Conservation (phyloP, 2,888 invertebrate species). For the Emesis russula region DNA sequence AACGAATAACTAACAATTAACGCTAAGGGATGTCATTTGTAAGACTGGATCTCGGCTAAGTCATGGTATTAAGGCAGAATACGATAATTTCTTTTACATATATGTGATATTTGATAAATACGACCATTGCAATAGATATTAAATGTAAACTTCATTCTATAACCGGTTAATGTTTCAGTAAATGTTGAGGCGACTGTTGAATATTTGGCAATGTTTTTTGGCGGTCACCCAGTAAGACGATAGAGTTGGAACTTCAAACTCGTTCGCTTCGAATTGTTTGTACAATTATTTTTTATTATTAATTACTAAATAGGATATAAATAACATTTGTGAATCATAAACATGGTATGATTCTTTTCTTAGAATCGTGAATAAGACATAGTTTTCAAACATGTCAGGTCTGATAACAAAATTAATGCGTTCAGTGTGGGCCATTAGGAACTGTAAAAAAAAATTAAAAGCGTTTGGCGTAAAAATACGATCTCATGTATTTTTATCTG, state of each 20-base stretch:
- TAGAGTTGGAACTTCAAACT: conserved; percentile 31
- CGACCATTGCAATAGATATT: no score
- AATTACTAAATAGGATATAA: background rate
- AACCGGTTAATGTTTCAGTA: conserved; percentile 83
- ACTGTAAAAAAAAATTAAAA: no score
- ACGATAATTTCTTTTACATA: no score
- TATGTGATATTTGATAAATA: no score
- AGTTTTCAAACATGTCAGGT: conserved; percentile 1
- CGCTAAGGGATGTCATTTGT: no score
- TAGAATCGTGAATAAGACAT: background rate
- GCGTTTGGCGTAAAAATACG: no score
- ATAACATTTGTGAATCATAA: conserved; percentile 3
- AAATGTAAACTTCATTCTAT: conserved; percentile 88
- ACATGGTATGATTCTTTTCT: background rate
- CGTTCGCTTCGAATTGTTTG: conserved; percentile 84
- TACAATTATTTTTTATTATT: background rate
- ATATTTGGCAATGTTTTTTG: conserved; percentile 94
- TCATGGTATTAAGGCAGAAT: no score
- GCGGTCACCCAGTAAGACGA: conserved; percentile 91
- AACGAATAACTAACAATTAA: no score
- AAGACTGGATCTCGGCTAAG: no score
- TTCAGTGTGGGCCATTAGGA: background rate
- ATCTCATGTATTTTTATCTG: no score
- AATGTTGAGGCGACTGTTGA: conserved; percentile 91
- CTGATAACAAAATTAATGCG: background rate